A percentile compares a stretch with the other conserved stretches of the same genome.
Conservation (phyloP, 1,140 invertebrate genomes). For the Lasaia peninsularis region DNA sequence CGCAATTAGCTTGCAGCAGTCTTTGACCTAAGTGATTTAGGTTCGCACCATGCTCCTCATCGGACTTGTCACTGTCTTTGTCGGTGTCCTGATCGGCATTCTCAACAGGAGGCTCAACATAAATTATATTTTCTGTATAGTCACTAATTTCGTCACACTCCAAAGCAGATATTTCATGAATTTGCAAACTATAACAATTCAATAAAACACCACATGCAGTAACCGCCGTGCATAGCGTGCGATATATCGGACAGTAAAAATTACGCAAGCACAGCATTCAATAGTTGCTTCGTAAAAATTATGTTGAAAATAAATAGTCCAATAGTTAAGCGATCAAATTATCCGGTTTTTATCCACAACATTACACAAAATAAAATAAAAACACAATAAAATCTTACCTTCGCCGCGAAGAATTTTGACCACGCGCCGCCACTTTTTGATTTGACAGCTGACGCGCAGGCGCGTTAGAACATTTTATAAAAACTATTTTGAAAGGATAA, state of each 20-base stretch:
- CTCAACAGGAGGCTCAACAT: conserved; percentile 20
- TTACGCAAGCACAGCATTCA: not conserved
- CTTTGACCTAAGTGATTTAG: conserved; percentile 20
- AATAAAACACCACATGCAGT: conserved; percentile 14
- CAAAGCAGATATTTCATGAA: conserved; percentile 20
- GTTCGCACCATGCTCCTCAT: conserved; percentile 22
- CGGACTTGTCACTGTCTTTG: conserved; percentile 22
- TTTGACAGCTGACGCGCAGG: too few relatives aligned
- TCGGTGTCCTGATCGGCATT: conserved; percentile 16
- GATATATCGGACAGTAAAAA: conserved; percentile 12
- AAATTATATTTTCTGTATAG: conserved; percentile 16
- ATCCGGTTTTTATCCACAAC: too few relatives aligned
- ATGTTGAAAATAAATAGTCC: not conserved
- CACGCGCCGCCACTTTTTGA: too few relatives aligned
- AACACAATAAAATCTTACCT: too few relatives aligned
- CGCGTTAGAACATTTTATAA: too few relatives aligned
- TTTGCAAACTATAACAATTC: conserved; percentile 15
- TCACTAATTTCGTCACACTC: conserved; percentile 9
- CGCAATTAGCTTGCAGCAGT: conserved; percentile 8
- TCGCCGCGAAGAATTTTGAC: too few relatives aligned
- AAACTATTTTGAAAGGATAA: too few relatives aligned
- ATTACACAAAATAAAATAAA: too few relatives aligned
- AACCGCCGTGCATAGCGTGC: conserved; percentile 15
- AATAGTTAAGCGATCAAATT: too few relatives aligned
- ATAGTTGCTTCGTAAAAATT: conserved; percentile 2